Evolutionary conservation across 2,888 invertebrate genomes (phyloP), one percentile per base, ranked within the genome.

Genomic region (Dione juno): DNA sequence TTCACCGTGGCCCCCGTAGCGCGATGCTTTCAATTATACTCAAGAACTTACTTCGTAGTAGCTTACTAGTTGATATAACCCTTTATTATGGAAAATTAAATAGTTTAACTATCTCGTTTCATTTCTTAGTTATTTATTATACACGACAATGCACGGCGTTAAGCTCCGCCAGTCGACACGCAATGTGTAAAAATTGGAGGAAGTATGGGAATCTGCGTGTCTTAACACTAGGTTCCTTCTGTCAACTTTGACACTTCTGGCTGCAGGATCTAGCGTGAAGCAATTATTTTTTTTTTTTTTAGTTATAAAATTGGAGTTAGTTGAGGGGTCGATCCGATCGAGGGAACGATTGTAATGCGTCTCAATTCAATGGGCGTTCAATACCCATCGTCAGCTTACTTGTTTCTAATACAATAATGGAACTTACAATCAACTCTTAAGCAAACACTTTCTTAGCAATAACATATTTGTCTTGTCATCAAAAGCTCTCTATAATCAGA

Each of bases 21-120:
- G 48, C 57, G 66, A 48, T 54, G 21, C 40, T 53, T 70, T 70
- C 66, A 70, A 66, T 70, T 70, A 66, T 66, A 66, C 64, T 64
- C 28, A 57, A 64, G 66, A 67, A 58, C 19, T 37, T 40, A 58
- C 19, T 40, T 69, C 21, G 57, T 19, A 40, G 37, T 10, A 16
- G 16, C 28, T 50, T 40, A 66, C 14, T 59, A 41, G 19, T 59
- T 19, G 19, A 28, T 37, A 35, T 21, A 58, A 43, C 45, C n/a
- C 19, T 61, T 45, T 45, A 16, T 13, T 61, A 28, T 28, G 16
- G 11, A 35, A 35, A 45, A 43, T 28, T 14, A 43, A 59, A 61
- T 21, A 43, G n/a, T 1, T n/a, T 21, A 41, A 40, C 40, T 41
- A 58, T 0, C 21, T 54, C 35, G 2, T 13, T 14, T n/a, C n/a